Evolutionary conservation across 1,140 invertebrate species (phyloP), one percentile per base, ranked within the genome.

Genomic region (Drosophila kurseongensis): DNA sequence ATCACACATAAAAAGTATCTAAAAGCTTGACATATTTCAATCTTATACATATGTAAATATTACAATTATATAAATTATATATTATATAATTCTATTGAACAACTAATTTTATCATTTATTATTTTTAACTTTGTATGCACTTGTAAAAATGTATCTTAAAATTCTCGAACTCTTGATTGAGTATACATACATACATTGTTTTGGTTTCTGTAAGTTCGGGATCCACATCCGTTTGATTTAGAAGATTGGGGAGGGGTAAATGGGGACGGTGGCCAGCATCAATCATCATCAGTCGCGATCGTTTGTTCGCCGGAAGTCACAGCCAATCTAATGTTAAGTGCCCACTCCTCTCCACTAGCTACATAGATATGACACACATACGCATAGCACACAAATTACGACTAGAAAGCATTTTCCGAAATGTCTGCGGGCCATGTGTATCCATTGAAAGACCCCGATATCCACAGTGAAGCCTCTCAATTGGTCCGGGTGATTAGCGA

Each of bases 311-410:
- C 83, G 83, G 83, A 86, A 89, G 84, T 86, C 79, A 72, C 83
- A 80, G 83, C 79, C 83, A 86, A 86, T 86, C 83, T 86, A 86
- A 86, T 79, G 79, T 88, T 86, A 86, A 86, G 83, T 86, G 83
- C 83, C 83, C 82, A 88, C 83, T 86, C 83, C 82, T 82, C 79
- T 82, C 59, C 79, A 75, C 60, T 41, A 48, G 50, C 41, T 56
- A 63, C 59, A 72, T 47, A 71, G 35, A 68, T 45, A 67, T 38
- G 35, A 32, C 38, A 51, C 66, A 55, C 48, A 61, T 16, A 50
- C 48, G 44, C 38, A 56, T 35, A 55, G 47, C 69, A 68, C 41
- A 59, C 63, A 58, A 52, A 80, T 88, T 82, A 78, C 78, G 78
- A 76, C 71, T 88, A 78, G 67, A 88, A 79, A 86, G 82, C 83